A percentile compares a stretch with the other conserved stretches of the same genome.
phyloP scores from a whole-genome alignment of 2,113 vertebrate species.

The Embiotoca jacksoni region DNA sequence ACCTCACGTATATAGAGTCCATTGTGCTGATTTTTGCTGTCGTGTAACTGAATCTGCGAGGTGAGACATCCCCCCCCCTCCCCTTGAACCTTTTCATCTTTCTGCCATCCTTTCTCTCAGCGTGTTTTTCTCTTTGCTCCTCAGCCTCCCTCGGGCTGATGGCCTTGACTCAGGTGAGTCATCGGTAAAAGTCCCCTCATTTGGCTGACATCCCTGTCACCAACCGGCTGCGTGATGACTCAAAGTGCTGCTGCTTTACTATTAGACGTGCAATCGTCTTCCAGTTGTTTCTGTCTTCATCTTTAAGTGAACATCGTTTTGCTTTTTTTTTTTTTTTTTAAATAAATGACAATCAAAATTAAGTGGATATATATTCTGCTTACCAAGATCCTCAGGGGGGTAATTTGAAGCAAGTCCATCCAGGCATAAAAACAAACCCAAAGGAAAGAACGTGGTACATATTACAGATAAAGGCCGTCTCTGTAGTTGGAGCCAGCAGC shows the following conservation, averaged over 20 bases:
- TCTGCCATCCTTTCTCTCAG: slow-evolving; percentile 34
- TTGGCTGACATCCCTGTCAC: slow-evolving; percentile 56
- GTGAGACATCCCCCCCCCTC: slow-evolving; percentile 29
- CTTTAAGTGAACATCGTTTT: no score
- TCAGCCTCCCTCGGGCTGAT: slow-evolving; percentile 38
- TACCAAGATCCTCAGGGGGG: no score
- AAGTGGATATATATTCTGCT: no score
- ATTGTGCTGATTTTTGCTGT: slow-evolving; percentile 55
- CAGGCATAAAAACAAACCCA: no score
- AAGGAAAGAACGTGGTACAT: no score
- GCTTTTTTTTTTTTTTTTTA: no score
- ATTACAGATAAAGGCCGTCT: no score
- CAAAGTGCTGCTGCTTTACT: slow-evolving; percentile 26
- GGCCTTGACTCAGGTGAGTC: slow-evolving; percentile 67
- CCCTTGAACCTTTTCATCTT: slow-evolving; percentile 39
- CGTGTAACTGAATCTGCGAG: slow-evolving; percentile 63
- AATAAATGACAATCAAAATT: no score
- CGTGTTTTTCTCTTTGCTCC: neutral
- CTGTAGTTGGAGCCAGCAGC: no score
- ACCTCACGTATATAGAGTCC: slow-evolving; percentile 44
- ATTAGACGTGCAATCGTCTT: slow-evolving; percentile 9
- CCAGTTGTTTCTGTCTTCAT: neutral
- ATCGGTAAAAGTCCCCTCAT: slow-evolving; percentile 54
- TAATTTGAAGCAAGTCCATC: no score
- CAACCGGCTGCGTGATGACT: slow-evolving; percentile 56